phyloP scores from a whole-genome alignment of 2,888 invertebrate genomes.

The Drosophila emarginata region DNA sequence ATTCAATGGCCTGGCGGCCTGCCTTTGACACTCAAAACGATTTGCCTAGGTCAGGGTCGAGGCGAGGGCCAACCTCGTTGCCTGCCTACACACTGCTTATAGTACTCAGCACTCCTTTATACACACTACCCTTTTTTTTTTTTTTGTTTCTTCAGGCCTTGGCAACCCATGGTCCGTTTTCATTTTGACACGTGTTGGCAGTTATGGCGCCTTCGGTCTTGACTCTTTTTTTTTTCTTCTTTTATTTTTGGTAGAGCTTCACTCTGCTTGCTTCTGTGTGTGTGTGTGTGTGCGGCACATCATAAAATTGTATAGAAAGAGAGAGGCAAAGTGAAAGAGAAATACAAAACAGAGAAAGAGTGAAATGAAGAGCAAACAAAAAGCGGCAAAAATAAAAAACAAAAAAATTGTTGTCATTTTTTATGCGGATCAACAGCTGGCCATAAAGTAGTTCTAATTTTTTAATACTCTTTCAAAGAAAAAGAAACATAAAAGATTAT shows the following conservation, averaged over 20 bases:
- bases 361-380: not conserved
- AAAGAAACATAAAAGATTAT: not conserved
- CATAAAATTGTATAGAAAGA: slow-evolving; percentile 44
- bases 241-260: slow-evolving; percentile 4
- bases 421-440: slow-evolving; percentile 2
- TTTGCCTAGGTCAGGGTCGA: slow-evolving; percentile 73
- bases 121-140: too few relatives aligned
- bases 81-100: not conserved
- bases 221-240: slow-evolving; percentile 11
- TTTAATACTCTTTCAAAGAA: not conserved
- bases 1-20: slow-evolving; percentile 29
- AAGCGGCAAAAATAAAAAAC: not conserved
- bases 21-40: slow-evolving; percentile 72
- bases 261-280: not conserved
- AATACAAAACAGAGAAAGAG: slow-evolving; percentile 2
- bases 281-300: slow-evolving; percentile 48
- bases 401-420: not conserved
- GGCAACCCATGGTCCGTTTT: slow-evolving; percentile 44
- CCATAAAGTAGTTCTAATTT: not conserved
- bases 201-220: slow-evolving; percentile 56
- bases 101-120: too few relatives aligned
- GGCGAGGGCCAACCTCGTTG: slow-evolving; percentile 9
- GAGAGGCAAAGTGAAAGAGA: slow-evolving; percentile 26
- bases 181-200: slow-evolving; percentile 73
- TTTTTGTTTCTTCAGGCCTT: slow-evolving; percentile 1